Conservation (phyloP, 2,797 vertebrate species). For the Takifugu rubripes region DNA sequence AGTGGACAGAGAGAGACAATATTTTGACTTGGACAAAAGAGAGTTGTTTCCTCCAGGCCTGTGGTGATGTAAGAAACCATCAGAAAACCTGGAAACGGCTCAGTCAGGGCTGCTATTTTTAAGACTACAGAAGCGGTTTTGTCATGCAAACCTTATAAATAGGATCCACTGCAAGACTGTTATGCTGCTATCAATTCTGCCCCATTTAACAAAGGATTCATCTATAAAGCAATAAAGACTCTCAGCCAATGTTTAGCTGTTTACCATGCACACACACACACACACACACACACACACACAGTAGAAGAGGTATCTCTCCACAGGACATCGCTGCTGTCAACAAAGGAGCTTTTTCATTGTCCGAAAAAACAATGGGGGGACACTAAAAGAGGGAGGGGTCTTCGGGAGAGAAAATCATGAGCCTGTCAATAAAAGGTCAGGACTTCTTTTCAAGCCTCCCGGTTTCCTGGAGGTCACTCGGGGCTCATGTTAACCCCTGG, state of each 20-base stretch:
- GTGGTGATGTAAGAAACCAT: background rate
- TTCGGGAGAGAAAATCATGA: slow-evolving; percentile 61
- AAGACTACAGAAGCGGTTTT: slow-evolving; percentile 31
- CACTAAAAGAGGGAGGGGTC: slow-evolving; percentile 54
- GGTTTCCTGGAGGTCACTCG: slow-evolving; percentile 57
- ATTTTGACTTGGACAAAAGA: too few relatives aligned
- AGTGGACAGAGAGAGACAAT: background rate
- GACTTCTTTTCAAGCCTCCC: slow-evolving; percentile 57
- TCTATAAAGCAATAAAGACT: slow-evolving; percentile 6
- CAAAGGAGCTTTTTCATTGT: slow-evolving; percentile 65
- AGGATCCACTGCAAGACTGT: slow-evolving; percentile 9
- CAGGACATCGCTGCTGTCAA: slow-evolving; percentile 46
- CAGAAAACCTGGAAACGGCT: background rate
- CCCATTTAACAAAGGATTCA: slow-evolving; percentile 22
- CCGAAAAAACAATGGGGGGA: slow-evolving; percentile 53
- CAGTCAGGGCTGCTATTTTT: slow-evolving; percentile 35
- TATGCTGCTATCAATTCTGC: slow-evolving; percentile 22
- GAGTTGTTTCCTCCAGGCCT: too few relatives aligned
- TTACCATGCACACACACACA: slow-evolving; percentile 1
- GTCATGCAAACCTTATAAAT: slow-evolving; percentile 33
- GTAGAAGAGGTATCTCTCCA: slow-evolving; percentile 31
- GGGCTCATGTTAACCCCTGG: slow-evolving; percentile 55
- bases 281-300: slow-evolving; percentile 9
- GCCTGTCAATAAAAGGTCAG: slow-evolving; percentile 69
- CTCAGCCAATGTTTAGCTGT: slow-evolving; percentile 5